Conservation (phyloP, 1,140 invertebrate species). For the Phenacoccus solenopsis region DNA sequence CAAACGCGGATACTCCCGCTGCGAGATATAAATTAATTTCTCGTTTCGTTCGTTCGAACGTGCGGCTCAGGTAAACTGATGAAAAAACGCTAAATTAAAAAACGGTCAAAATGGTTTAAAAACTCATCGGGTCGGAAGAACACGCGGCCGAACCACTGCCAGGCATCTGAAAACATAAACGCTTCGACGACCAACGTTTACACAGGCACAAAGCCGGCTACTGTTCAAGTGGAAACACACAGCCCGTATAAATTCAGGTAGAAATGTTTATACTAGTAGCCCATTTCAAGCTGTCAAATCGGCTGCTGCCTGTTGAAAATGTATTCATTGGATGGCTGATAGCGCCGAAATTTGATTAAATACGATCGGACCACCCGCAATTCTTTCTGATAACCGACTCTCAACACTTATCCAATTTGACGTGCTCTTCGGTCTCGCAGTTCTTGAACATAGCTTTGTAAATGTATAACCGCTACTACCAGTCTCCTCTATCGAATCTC, state of each 20-base stretch:
- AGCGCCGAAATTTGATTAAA: conserved; percentile 13
- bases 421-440: too few species aligned
- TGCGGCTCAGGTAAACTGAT: too few species aligned
- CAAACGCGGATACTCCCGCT: too few species aligned
- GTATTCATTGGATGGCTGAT: neutral
- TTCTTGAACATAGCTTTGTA: neutral
- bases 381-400: neutral
- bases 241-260: conserved; percentile 10
- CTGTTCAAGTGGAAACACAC: neutral
- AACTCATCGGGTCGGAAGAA: neutral
- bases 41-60: too few species aligned
- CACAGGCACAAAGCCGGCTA: neutral
- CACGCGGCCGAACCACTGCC: neutral
- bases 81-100: neutral
- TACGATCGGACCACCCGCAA: conserved; percentile 7
- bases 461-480: too few species aligned
- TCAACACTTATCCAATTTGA: conserved; percentile 8
- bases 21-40: too few species aligned
- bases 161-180: neutral
- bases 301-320: neutral
- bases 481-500: too few species aligned
- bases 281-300: conserved; percentile 10
- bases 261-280: conserved; percentile 18
- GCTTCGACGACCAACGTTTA: neutral
- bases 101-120: neutral